These are phyloP conservation scores for Xylocopa sonorina DNA, from an alignment of 1,140 invertebrate genomes.

Conservation along the genomic window DNA sequence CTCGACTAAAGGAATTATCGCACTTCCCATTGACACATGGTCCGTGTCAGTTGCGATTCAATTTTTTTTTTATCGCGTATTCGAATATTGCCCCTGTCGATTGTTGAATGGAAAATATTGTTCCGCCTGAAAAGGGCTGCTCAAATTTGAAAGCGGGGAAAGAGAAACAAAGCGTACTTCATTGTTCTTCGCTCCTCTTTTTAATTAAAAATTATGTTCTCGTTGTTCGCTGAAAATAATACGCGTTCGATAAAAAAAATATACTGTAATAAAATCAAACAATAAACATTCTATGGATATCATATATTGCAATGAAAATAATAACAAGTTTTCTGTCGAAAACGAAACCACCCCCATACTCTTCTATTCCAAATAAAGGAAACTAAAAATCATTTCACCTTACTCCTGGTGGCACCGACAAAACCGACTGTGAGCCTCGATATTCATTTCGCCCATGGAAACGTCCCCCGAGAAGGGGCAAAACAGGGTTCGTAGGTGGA, in stretches of 20 bases:
- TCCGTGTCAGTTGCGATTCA: neutral
- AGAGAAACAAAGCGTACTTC: neutral
- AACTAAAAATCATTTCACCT: neutral
- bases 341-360: too few species aligned
- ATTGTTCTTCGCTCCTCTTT: neutral
- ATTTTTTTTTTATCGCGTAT: constrained; percentile 7
- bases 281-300: neutral
- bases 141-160: neutral
- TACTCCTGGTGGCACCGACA: neutral
- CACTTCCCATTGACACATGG: constrained; percentile 5
- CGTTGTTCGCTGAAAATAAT: too few species aligned
- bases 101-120: constrained; percentile 21
- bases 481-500: neutral
- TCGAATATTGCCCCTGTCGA: neutral
- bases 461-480: neutral
- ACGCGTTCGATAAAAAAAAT: too few species aligned
- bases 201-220: too few species aligned
- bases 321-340: too few species aligned
- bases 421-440: neutral
- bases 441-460: neutral
- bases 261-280: neutral
- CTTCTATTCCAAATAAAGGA: neutral
- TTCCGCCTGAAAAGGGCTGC: neutral
- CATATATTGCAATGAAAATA: too few species aligned
- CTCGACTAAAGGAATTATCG: constrained; percentile 37